Conservation (phyloP, 2,113 vertebrate species). For the Platichthys flesus region DNA sequence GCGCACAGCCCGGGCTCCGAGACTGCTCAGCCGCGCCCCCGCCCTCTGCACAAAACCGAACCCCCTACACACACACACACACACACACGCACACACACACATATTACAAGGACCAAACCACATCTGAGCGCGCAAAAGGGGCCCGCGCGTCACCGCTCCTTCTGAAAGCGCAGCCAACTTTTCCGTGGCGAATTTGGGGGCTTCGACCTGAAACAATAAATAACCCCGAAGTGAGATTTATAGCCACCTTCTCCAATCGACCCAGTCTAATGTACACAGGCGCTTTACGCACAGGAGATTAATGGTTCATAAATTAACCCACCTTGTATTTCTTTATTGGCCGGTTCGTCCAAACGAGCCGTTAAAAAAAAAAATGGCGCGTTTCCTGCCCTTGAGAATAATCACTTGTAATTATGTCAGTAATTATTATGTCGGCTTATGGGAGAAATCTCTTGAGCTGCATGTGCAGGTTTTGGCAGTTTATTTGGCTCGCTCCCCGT, state of each 20-base stretch:
- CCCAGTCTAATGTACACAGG: not conserved
- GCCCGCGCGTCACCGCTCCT: slow-evolving; percentile 72
- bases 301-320: slow-evolving; percentile 10
- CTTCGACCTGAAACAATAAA: slow-evolving; percentile 37
- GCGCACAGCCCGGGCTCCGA: slow-evolving; percentile 41
- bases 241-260: not conserved
- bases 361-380: slow-evolving; percentile 4
- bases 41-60: slow-evolving; percentile 66
- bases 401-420: slow-evolving; percentile 65
- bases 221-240: slow-evolving; percentile 32
- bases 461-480: slow-evolving; percentile 3
- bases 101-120: slow-evolving; percentile 50
- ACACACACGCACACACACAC: slow-evolving; percentile 25
- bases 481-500: not conserved
- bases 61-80: slow-evolving; percentile 39
- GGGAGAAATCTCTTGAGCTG: slow-evolving; percentile 34
- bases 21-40: slow-evolving; percentile 58
- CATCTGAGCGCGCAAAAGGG: slow-evolving; percentile 68
- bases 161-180: slow-evolving; percentile 52
- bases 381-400: slow-evolving; percentile 55
- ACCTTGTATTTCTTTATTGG: slow-evolving; percentile 12
- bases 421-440: slow-evolving; percentile 57
- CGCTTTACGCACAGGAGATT: not conserved
- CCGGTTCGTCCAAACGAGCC: not conserved
- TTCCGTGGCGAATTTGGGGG: slow-evolving; percentile 5